Conservation (phyloP, 2,888 invertebrate genomes). For the Boloria selene region DNA sequence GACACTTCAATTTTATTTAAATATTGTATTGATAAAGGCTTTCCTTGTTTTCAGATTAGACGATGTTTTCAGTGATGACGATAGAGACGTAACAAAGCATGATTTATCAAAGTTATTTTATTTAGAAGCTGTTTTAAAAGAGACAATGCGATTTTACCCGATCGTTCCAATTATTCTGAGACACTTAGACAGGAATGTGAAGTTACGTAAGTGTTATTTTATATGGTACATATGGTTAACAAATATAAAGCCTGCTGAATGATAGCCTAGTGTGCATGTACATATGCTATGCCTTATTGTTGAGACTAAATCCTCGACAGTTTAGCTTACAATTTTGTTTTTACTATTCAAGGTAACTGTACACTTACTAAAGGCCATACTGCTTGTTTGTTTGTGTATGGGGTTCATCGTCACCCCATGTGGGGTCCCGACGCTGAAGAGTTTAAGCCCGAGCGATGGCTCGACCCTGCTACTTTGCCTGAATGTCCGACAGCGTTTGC, state of each 20-base stretch:
- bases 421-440: slow-evolving; percentile 38
- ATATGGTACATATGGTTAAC: too few relatives aligned
- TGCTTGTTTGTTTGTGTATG: too few relatives aligned
- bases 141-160: slow-evolving; percentile 52
- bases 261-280: too few relatives aligned
- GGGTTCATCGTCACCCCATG: too few relatives aligned
- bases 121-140: slow-evolving; percentile 56
- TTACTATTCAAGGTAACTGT: too few relatives aligned
- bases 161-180: slow-evolving; percentile 47
- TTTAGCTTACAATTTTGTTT: slow-evolving; percentile 9
- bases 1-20: too few relatives aligned
- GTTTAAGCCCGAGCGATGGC: slow-evolving; percentile 37
- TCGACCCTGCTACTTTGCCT: slow-evolving; percentile 23
- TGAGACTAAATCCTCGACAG: slow-evolving; percentile 26
- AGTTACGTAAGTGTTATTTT: slow-evolving; percentile 47
- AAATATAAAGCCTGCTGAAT: too few relatives aligned
- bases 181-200: slow-evolving; percentile 46
- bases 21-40: not conserved
- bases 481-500: slow-evolving; percentile 42
- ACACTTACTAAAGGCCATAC: too few relatives aligned
- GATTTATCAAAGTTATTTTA: slow-evolving; percentile 52
- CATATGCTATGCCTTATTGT: slow-evolving; percentile 22
- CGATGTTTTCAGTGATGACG: slow-evolving; percentile 38
- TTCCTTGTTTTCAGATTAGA: slow-evolving; percentile 20
- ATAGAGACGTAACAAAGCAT: slow-evolving; percentile 39